Evolutionary conservation across 2,113 vertebrate genomes (phyloP).

Genomic region (Eubucco bourcierii): DNA sequence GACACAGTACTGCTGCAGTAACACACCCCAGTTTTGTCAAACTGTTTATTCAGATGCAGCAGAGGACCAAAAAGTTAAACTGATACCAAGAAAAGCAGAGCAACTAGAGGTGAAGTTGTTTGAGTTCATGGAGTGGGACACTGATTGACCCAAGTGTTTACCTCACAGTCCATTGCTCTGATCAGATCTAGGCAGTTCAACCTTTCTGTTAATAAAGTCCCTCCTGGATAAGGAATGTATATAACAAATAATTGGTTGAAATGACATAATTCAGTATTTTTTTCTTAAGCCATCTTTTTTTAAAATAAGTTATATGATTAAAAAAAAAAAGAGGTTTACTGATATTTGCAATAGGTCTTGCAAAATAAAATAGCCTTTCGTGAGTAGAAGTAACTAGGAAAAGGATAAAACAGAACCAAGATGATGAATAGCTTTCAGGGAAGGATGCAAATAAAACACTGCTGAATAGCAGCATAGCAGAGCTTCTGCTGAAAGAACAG

Average conservation of each 20-base stretch:
- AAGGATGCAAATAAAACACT: not conserved
- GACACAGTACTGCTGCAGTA: not conserved
- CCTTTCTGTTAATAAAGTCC: not conserved
- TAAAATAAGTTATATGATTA: not conserved
- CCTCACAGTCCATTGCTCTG: not conserved
- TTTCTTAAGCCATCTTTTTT: not conserved
- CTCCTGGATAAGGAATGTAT: not conserved
- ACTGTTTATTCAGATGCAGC: not conserved
- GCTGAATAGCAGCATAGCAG: not conserved
- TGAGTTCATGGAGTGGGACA: not conserved
- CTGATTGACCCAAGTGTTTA: not conserved
- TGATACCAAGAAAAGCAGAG: not conserved
- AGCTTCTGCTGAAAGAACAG: conserved; percentile 1
- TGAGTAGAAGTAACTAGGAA: not conserved
- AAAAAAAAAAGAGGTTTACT: not conserved
- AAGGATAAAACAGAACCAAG: not conserved
- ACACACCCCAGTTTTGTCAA: not conserved
- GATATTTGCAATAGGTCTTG: not conserved
- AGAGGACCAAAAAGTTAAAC: not conserved
- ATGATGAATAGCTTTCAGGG: not conserved
- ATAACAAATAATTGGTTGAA: not conserved
- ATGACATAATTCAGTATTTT: not conserved
- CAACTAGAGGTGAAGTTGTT: not conserved
- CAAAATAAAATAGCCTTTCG: not conserved
- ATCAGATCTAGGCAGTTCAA: not conserved